Percentiles rank a stretch among this genome's conserved stretches.
phyloP scores from a whole-genome alignment of 1,140 invertebrate genomes.

The Drosophila suzukii region DNA sequence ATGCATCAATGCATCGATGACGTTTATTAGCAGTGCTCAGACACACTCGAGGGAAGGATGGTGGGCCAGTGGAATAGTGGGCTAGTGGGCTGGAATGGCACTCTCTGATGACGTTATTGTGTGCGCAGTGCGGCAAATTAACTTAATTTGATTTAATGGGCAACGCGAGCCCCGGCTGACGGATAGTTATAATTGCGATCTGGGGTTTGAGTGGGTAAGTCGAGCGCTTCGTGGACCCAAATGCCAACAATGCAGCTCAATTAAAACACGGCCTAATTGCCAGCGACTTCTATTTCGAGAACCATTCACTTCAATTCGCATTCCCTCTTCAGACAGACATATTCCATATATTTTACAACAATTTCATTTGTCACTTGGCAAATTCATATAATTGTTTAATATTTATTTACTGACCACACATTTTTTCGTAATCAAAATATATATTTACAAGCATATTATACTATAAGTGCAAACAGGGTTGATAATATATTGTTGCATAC shows the following conservation, averaged over 20 bases:
- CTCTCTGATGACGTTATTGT: conserved; percentile 67
- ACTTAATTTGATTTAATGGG: conserved; percentile 75
- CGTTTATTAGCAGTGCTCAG: conserved; percentile 78
- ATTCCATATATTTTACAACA: neutral
- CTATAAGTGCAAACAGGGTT: too few relatives aligned
- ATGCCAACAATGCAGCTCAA: conserved; percentile 14
- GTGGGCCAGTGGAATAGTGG: too few relatives aligned
- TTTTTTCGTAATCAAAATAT: too few relatives aligned
- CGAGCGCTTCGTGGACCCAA: neutral
- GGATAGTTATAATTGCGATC: conserved; percentile 19
- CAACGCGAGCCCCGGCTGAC: conserved; percentile 18
- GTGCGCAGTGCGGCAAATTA: conserved; percentile 74
- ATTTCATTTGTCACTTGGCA: neutral
- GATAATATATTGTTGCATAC: too few relatives aligned
- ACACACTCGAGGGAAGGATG: conserved; percentile 35
- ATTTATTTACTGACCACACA: too few relatives aligned
- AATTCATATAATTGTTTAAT: too few relatives aligned
- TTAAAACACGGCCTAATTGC: conserved; percentile 16
- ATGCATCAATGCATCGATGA: conserved; percentile 81
- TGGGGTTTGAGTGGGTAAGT: neutral
- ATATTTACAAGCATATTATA: too few relatives aligned
- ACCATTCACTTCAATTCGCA: neutral
- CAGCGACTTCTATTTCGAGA: neutral
- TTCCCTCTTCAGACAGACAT: neutral
- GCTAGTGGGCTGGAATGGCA: too few relatives aligned